Percentiles rank a stretch among this genome's conserved stretches.
These are phyloP conservation scores for Ceratina japonica DNA, from an alignment of 1,140 invertebrate species.

Conservation along the genomic window DNA sequence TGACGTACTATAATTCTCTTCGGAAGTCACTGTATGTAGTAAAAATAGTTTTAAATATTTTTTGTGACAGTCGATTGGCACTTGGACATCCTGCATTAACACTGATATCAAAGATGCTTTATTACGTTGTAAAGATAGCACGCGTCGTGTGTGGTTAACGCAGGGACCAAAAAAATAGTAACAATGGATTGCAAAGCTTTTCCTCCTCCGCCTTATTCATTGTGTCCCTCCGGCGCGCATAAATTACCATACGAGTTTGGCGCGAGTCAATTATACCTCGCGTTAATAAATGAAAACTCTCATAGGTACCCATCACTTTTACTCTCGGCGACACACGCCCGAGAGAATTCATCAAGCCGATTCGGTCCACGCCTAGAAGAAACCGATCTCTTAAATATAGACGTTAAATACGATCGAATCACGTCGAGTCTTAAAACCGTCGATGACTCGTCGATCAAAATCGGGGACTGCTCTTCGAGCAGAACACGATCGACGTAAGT, in stretches of 20 bases:
- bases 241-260: constrained; percentile 16
- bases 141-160: neutral
- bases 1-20: too few relatives aligned
- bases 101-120: neutral
- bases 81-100: neutral
- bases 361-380: too few relatives aligned
- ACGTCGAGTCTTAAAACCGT: constrained; percentile 8
- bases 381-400: too few relatives aligned
- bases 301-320: neutral
- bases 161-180: neutral
- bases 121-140: neutral
- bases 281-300: neutral
- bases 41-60: neutral
- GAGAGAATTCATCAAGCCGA: too few relatives aligned
- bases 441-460: constrained; percentile 22
- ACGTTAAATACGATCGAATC: too few relatives aligned
- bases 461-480: neutral
- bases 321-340: neutral
- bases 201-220: constrained; percentile 22
- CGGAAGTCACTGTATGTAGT: too few relatives aligned
- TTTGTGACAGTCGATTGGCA: neutral
- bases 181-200: constrained; percentile 25
- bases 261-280: constrained; percentile 5
- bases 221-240: neutral
- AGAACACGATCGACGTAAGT: constrained; percentile 17